phyloP scores from a whole-genome alignment of 2,888 invertebrate genomes.

The Acleris emargana region DNA sequence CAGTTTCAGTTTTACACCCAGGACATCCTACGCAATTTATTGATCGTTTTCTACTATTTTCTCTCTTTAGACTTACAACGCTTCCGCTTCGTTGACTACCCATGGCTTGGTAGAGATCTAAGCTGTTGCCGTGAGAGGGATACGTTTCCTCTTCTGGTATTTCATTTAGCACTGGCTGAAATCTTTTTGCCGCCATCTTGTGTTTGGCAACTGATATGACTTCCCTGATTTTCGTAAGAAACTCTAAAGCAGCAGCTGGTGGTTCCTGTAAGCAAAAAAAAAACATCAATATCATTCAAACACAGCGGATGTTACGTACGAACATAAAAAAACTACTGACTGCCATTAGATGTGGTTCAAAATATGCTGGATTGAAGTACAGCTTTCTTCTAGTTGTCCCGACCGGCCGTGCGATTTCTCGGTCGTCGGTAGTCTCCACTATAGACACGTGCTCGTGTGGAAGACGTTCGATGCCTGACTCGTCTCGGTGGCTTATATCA shows the following conservation, averaged over 20 bases:
- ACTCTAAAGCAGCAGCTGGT: constrained; percentile 95
- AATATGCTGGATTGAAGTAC: constrained; percentile 96
- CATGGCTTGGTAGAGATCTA: constrained; percentile 73
- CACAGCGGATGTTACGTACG: not conserved
- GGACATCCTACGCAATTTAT: constrained; percentile 86
- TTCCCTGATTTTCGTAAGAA: constrained; percentile 94
- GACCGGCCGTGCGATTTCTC: constrained; percentile 86
- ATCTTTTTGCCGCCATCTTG: constrained; percentile 92
- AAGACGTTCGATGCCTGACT: constrained; percentile 86
- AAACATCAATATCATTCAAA: constrained; percentile 1
- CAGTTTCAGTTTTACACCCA: constrained; percentile 79
- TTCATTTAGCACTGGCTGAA: constrained; percentile 89
- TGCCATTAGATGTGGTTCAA: constrained; percentile 92
- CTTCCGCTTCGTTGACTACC: constrained; percentile 83
- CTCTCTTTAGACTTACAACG: constrained; percentile 83
- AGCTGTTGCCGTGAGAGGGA: constrained; percentile 75
- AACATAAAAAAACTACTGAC: constrained; percentile 75
- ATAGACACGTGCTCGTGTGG: constrained; percentile 94
- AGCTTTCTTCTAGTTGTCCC: constrained; percentile 90
- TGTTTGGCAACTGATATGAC: constrained; percentile 95
- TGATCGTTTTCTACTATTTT: constrained; percentile 84
- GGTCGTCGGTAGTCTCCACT: constrained; percentile 90
- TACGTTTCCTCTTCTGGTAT: constrained; percentile 91
- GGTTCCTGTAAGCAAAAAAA: constrained; percentile 87
- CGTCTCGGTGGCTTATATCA: constrained; percentile 77